phyloP scores from a whole-genome alignment of 2,888 invertebrate genomes.

The Cantharis flavilabris region DNA sequence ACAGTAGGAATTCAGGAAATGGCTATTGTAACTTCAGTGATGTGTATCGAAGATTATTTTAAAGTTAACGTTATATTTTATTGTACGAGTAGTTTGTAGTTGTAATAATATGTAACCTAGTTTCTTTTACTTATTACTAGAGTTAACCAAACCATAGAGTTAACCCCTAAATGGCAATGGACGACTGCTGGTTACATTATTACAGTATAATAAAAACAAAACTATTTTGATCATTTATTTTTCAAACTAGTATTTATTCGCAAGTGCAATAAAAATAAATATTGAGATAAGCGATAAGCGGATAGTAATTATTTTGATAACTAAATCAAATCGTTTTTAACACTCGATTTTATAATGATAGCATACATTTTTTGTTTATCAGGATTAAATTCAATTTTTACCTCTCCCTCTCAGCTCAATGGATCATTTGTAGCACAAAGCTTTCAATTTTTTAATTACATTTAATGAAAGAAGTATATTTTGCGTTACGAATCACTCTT shows the following conservation, averaged over 20 bases:
- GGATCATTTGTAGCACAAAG: background rate
- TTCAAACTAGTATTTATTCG: too few species aligned
- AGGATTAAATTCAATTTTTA: too few species aligned
- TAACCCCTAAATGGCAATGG: background rate
- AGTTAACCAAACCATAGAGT: background rate
- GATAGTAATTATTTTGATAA: too few species aligned
- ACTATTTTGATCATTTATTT: too few species aligned
- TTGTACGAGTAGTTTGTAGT: background rate
- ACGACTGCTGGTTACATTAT: too few species aligned
- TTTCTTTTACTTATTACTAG: background rate
- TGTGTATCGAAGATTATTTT: background rate
- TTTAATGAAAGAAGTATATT: background rate
- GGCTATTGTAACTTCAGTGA: background rate
- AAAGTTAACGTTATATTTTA: background rate
- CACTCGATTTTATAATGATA: too few species aligned
- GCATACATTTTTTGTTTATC: too few species aligned
- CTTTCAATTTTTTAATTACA: background rate
- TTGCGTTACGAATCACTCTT: background rate
- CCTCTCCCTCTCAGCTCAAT: too few species aligned
- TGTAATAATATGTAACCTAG: background rate
- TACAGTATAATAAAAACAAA: too few species aligned
- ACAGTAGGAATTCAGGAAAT: background rate
- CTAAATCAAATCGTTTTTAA: too few species aligned
- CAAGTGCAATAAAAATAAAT: too few species aligned
- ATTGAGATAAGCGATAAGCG: too few species aligned